Percentiles rank a stretch among this genome's conserved stretches.
Evolutionary conservation across 2,797 vertebrate genomes (phyloP).

Genomic region (Pterois miles): DNA sequence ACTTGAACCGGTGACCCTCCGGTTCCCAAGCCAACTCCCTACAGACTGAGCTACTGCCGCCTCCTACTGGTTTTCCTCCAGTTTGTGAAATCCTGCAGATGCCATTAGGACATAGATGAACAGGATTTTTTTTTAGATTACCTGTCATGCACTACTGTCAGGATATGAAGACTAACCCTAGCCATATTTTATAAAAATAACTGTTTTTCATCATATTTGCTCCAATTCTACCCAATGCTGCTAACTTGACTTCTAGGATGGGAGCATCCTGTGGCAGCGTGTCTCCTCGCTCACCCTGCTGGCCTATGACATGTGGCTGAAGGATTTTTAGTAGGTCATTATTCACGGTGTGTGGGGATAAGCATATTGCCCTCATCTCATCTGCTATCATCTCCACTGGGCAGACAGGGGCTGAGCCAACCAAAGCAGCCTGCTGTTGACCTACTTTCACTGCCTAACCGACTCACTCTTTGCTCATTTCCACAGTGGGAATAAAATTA

Average conservation of each 20-base stretch:
- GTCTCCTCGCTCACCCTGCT: slow-evolving; percentile 25
- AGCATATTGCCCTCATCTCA: slow-evolving; percentile 78
- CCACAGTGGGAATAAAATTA: slow-evolving; percentile 77
- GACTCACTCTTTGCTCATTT: slow-evolving; percentile 70
- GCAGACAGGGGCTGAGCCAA: slow-evolving; percentile 70
- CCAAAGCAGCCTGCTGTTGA: slow-evolving; percentile 75
- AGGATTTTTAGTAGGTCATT: slow-evolving; percentile 70
- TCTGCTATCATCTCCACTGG: slow-evolving; percentile 75
- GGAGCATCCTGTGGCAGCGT: slow-evolving; percentile 2
- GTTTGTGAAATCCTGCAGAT: too few species aligned
- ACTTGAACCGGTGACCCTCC: too few species aligned
- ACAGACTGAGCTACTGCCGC: too few species aligned
- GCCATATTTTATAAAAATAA: too few species aligned
- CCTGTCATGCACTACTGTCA: too few species aligned
- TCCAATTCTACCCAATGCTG: too few species aligned
- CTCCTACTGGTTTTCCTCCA: too few species aligned
- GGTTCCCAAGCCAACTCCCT: too few species aligned
- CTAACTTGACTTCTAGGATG: neutral
- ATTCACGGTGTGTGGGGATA: slow-evolving; percentile 65
- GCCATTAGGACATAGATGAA: too few species aligned
- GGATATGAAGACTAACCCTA: too few species aligned
- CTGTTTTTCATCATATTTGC: too few species aligned
- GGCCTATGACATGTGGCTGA: slow-evolving; percentile 62
- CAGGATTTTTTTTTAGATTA: too few species aligned
- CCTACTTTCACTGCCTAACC: slow-evolving; percentile 72